A percentile compares a stretch with the other conserved stretches of the same genome.
Evolutionary conservation across 2,888 invertebrate genomes (phyloP).

Genomic region (Capitulum mitella): DNA sequence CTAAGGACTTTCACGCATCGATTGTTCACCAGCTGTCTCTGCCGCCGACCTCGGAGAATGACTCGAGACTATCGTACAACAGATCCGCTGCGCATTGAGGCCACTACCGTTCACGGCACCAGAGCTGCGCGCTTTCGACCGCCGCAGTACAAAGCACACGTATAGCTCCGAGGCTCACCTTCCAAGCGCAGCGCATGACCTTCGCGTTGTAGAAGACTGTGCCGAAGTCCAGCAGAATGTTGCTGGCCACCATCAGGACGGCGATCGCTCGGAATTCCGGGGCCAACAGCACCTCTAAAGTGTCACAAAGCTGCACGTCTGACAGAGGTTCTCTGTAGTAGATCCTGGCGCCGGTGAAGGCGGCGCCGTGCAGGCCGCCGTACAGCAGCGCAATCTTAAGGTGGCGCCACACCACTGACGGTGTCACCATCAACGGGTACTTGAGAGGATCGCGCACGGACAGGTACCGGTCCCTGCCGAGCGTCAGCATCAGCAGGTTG

Average conservation of each 20-base stretch:
- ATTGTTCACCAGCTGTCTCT: no score
- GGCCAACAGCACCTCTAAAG: background rate
- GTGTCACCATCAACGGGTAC: background rate
- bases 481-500: background rate
- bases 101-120: no score
- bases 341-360: background rate
- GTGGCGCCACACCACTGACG: background rate
- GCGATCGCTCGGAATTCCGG: background rate
- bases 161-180: background rate
- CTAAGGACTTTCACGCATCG: no score
- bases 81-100: no score
- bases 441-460: background rate
- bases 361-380: background rate
- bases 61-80: no score
- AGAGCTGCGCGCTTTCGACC: no score
- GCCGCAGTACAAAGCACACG: no score
- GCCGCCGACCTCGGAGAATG: no score
- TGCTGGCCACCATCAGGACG: background rate
- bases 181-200: background rate
- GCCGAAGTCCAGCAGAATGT: background rate
- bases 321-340: background rate
- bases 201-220: background rate
- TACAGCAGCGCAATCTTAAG: background rate
- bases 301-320: background rate
- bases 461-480: background rate